Evolutionary conservation across 2,888 invertebrate genomes (phyloP).

Genomic region (Drosophila austrosaltans): DNA sequence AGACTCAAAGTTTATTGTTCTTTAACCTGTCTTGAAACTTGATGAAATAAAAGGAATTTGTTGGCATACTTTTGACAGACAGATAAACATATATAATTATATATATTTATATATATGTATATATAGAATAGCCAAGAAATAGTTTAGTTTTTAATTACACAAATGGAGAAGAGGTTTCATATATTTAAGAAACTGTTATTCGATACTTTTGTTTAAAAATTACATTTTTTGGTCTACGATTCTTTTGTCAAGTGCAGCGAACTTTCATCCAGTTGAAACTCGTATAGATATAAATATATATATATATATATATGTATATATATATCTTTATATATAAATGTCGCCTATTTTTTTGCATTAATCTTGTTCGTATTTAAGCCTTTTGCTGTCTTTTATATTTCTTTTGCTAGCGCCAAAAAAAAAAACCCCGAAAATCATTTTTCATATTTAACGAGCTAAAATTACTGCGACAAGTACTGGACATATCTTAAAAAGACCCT

Average conservation of each 20-base stretch:
- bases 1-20: not conserved
- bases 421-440: conserved; percentile 21
- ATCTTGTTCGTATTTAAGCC: conserved; percentile 29
- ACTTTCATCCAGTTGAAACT: not conserved
- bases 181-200: not conserved
- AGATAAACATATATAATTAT: too few species aligned
- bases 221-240: too few species aligned
- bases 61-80: not conserved
- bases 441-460: conserved; percentile 59
- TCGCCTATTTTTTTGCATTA: conserved; percentile 18
- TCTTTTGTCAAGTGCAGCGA: conserved; percentile 1
- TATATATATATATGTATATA: too few species aligned
- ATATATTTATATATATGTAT: too few species aligned
- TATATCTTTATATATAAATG: too few species aligned
- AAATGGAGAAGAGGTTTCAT: not conserved
- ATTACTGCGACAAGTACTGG: conserved; percentile 40
- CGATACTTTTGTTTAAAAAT: not conserved
- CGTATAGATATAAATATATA: too few species aligned
- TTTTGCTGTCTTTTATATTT: conserved; percentile 8
- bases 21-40: too few species aligned
- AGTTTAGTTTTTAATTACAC: not conserved
- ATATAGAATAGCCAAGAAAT: not conserved
- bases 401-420: not conserved
- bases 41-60: too few species aligned
- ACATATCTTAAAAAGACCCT: conserved; percentile 60